Base-by-base conservation (phyloP, 37 sponge, comb jelly and placozoan genomes). In the Petrosia ficiformis region DNA sequence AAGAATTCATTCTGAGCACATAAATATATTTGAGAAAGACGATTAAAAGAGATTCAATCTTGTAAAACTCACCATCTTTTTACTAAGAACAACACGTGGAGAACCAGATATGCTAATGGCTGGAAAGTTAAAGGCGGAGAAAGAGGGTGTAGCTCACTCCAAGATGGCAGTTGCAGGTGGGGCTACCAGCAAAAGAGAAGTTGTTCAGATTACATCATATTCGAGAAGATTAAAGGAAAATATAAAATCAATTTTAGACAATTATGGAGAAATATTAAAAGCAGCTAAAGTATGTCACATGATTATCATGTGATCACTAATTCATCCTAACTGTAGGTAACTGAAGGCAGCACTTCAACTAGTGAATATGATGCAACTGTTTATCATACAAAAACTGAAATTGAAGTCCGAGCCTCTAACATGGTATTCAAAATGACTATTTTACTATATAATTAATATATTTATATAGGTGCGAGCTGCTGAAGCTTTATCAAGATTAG, bases 211-310 rank as follows among this genome's bases (percentile, higher is more conserved):
- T 5, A 57, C 92, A 5, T 52, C 85, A 16, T 95, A 91, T 70
- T 81, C 86, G 11, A 75, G 88, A 25, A 74, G 78, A 57, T 72
- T 95, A 35, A 93, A 80, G 32, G 96, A 95, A 8, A 86, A 83
- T 72, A 84, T 95, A n/a, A 95, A 89, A 42, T 89, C 94, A 4
- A 87, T 95, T 1, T 42, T 93, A 21, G 96, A 95, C 35, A 95
- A 95, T 80, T 95, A 87, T 68, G 86, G 59, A 29, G 87, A 89
- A 70, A 89, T 95, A 25, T 80, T 95, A 5, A 86, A 79, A 24
- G 77, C 79, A 4, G 63, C 94, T 22, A 87, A 81, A 42, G 87
- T 92, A 25, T 36, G 70, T 31, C 40, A 19, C 16, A 3, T 67
- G 21, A 16, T 24, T 34, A 19, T 30, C 26, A 78, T 42, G 38